These are phyloP conservation scores for Chaetura pelagica DNA, from an alignment of 2,113 vertebrate genomes.

Conservation along the genomic window DNA sequence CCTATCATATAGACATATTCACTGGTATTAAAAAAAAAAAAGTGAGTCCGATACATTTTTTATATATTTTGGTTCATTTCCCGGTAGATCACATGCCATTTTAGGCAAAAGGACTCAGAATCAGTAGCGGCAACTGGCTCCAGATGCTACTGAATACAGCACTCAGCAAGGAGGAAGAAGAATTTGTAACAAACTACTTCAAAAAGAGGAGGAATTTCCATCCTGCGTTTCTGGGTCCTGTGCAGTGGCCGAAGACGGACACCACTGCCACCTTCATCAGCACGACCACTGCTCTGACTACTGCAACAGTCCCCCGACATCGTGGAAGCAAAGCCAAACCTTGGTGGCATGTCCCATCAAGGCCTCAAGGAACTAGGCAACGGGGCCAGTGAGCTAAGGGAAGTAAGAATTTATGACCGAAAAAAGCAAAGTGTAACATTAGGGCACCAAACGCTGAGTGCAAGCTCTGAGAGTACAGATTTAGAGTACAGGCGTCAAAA, in stretches of 20 bases:
- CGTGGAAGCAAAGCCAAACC: neutral
- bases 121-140: neutral
- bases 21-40: neutral
- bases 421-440: accelerated
- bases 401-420: neutral
- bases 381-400: neutral
- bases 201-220: neutral
- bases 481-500: neutral
- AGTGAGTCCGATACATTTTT: neutral
- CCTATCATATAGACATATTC: accelerated
- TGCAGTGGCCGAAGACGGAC: accelerated
- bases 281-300: accelerated
- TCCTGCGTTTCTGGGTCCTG: neutral
- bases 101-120: neutral
- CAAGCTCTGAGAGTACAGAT: neutral
- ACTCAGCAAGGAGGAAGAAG: neutral
- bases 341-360: accelerated
- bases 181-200: neutral
- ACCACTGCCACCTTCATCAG: too few relatives aligned
- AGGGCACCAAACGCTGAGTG: neutral
- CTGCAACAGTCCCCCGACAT: accelerated
- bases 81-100: neutral
- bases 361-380: neutral
- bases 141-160: neutral
- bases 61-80: neutral